phyloP scores from a whole-genome alignment of 2,797 vertebrate genomes.

The Pseudochaenichthys georgianus region DNA sequence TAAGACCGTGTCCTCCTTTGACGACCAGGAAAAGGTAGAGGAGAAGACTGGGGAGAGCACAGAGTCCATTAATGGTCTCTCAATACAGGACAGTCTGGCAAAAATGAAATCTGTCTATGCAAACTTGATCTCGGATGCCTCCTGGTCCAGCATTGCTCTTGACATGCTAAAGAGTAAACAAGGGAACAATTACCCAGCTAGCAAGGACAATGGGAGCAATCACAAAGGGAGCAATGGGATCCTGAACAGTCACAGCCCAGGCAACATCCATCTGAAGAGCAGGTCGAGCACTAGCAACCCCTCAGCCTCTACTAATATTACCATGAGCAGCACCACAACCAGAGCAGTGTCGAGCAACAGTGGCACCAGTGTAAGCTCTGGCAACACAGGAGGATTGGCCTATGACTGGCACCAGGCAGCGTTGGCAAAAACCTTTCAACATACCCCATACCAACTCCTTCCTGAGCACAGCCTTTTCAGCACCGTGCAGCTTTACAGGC shows the following conservation, averaged over 20 bases:
- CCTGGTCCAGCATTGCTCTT: slow-evolving; percentile 95
- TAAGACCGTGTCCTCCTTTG: slow-evolving; percentile 89
- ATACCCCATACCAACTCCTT: slow-evolving; percentile 93
- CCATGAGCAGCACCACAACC: slow-evolving; percentile 75
- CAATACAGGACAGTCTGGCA: slow-evolving; percentile 95
- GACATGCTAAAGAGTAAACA: slow-evolving; percentile 92
- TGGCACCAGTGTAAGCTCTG: slow-evolving; percentile 80
- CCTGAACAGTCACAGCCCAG: slow-evolving; percentile 76
- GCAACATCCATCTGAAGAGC: slow-evolving; percentile 64
- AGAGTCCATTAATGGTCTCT: slow-evolving; percentile 87
- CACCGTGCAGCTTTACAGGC: slow-evolving; percentile 97
- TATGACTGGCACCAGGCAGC: slow-evolving; percentile 94
- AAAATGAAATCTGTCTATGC: slow-evolving; percentile 99
- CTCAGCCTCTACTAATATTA: slow-evolving; percentile 68
- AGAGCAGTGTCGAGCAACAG: slow-evolving; percentile 77
- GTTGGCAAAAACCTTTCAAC: slow-evolving; percentile 96
- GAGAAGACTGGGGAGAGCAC: slow-evolving; percentile 74
- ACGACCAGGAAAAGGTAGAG: slow-evolving; percentile 90
- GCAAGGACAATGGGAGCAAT: slow-evolving; percentile 84
- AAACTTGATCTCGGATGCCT: slow-evolving; percentile 96
- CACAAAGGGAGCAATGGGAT: slow-evolving; percentile 86
- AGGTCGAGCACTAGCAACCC: slow-evolving; percentile 75
- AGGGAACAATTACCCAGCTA: slow-evolving; percentile 79
- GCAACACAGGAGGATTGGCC: slow-evolving; percentile 83
- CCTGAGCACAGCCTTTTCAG: slow-evolving; percentile 98